Percentiles rank a stretch among this genome's conserved stretches.
These are phyloP conservation scores for Himalopsyche phryganea DNA, from an alignment of 1,140 invertebrate species.

Conservation along the genomic window DNA sequence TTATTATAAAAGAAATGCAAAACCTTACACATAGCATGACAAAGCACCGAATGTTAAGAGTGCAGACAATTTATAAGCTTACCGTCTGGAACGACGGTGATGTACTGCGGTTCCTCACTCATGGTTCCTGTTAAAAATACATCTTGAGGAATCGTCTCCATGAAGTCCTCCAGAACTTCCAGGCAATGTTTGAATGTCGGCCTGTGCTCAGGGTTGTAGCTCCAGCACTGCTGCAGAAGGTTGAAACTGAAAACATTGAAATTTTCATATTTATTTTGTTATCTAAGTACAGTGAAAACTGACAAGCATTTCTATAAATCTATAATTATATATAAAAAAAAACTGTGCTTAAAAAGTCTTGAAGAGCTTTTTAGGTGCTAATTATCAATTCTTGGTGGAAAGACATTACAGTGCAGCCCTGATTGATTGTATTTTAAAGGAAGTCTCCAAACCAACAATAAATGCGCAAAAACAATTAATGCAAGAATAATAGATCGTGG, in stretches of 20 bases:
- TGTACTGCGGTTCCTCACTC: slow-evolving; percentile 42
- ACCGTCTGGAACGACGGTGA: slow-evolving; percentile 52
- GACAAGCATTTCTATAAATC: background rate
- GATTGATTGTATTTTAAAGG: too few relatives aligned
- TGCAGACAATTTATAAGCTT: slow-evolving; percentile 31
- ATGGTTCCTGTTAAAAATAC: slow-evolving; percentile 36
- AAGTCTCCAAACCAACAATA: too few relatives aligned
- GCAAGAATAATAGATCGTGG: too few relatives aligned
- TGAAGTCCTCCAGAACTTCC: slow-evolving; percentile 57
- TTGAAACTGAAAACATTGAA: slow-evolving; percentile 60
- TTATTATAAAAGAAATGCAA: too few relatives aligned
- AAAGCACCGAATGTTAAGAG: background rate
- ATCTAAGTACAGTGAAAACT: background rate
- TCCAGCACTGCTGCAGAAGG: slow-evolving; percentile 78
- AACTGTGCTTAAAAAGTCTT: background rate
- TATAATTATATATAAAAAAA: background rate
- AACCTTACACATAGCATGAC: too few relatives aligned
- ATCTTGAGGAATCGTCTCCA: slow-evolving; percentile 40
- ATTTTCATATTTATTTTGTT: background rate
- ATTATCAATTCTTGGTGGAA: too few relatives aligned
- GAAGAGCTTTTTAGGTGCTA: too few relatives aligned
- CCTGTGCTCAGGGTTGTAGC: slow-evolving; percentile 66
- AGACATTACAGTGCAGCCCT: too few relatives aligned
- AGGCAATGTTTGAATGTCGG: slow-evolving; percentile 77
- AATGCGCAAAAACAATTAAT: too few relatives aligned